Evolutionary conservation across 2,797 vertebrate genomes (phyloP).

Genomic region (Yasuhikotakia modesta): DNA sequence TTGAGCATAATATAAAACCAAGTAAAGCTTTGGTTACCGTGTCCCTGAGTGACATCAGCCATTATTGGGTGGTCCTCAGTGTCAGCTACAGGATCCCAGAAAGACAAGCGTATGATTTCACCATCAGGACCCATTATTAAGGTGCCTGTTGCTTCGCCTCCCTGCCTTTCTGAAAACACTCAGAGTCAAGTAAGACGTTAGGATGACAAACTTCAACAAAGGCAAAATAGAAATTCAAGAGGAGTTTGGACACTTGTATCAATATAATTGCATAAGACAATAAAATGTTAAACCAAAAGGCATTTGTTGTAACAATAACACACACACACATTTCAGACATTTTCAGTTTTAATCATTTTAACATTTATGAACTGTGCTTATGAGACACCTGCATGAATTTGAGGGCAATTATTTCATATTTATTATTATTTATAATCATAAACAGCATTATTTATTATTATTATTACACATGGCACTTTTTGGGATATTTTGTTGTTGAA

Average conservation of each 20-base stretch:
- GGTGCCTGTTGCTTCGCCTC: slow-evolving; percentile 65
- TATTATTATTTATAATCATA: too few relatives aligned
- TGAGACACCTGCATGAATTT: too few relatives aligned
- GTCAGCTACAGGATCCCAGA: slow-evolving; percentile 59
- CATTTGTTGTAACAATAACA: not conserved
- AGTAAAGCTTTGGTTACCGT: slow-evolving; percentile 62
- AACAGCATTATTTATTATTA: too few relatives aligned
- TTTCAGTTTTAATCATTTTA: not conserved
- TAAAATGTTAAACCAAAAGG: not conserved
- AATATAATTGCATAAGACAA: not conserved
- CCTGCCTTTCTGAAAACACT: slow-evolving; percentile 70
- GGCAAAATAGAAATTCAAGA: not conserved
- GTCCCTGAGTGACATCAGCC: slow-evolving; percentile 62
- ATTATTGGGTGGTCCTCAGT: slow-evolving; percentile 49
- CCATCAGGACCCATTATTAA: slow-evolving; percentile 75
- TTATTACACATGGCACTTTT: too few relatives aligned
- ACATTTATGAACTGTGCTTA: too few relatives aligned
- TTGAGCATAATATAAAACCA: too few relatives aligned
- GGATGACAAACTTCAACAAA: slow-evolving; percentile 2
- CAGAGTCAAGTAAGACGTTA: slow-evolving; percentile 48
- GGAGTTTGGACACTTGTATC: not conserved
- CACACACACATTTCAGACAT: not conserved
- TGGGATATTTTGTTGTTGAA: too few relatives aligned
- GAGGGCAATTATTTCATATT: too few relatives aligned
- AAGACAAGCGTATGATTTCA: slow-evolving; percentile 71